phyloP scores from a whole-genome alignment of 2,113 vertebrate genomes.

The Atrichornis clamosus region DNA sequence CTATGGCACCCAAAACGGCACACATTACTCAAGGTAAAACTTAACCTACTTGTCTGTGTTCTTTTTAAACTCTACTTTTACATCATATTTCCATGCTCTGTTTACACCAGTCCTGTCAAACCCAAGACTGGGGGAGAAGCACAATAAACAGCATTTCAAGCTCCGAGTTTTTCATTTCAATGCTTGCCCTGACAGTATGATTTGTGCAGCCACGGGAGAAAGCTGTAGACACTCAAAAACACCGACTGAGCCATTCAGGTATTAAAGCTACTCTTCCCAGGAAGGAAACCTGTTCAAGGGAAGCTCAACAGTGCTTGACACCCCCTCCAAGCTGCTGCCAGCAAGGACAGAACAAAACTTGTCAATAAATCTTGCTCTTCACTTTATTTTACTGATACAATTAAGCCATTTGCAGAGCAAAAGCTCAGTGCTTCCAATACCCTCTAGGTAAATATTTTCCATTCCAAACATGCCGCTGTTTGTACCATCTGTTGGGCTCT shows the following conservation, averaged over 20 bases:
- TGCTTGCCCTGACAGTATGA: not conserved
- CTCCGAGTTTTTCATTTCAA: not conserved
- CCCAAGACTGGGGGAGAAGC: not conserved
- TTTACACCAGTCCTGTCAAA: not conserved
- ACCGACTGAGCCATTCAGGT: not conserved
- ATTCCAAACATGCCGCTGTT: slow-evolving; percentile 50
- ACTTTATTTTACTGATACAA: slow-evolving; percentile 74
- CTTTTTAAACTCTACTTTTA: not conserved
- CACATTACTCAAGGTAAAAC: not conserved
- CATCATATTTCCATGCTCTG: not conserved
- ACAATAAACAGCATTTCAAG: not conserved
- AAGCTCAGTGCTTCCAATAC: slow-evolving; percentile 47
- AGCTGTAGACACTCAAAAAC: not conserved
- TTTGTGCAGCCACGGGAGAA: not conserved
- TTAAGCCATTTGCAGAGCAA: slow-evolving; percentile 70
- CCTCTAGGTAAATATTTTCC: slow-evolving; percentile 69
- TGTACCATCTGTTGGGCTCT: slow-evolving; percentile 52
- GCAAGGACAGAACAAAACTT: not conserved
- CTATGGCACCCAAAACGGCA: not conserved
- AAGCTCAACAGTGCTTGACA: not conserved
- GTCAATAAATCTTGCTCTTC: slow-evolving; percentile 29
- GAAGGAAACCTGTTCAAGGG: not conserved
- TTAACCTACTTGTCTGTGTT: not conserved
- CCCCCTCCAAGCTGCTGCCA: not conserved
- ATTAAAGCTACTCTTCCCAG: not conserved